Base-by-base conservation (phyloP, 92 coral and sea anemone species). In the Zoanthus sociatus region DNA sequence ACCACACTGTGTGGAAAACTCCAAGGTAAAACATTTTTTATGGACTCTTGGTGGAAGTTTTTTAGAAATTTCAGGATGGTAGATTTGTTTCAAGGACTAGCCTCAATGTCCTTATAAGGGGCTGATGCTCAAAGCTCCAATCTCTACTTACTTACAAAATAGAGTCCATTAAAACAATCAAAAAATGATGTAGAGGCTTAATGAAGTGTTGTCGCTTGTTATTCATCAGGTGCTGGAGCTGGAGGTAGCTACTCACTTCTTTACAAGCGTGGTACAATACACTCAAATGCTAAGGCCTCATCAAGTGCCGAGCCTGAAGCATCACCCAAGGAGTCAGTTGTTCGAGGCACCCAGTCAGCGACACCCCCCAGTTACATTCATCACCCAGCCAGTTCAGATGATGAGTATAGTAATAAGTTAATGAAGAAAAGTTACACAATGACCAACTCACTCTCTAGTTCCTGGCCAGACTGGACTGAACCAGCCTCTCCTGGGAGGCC, bases 391-490 rank as follows among this genome's bases (percentile, higher is more conserved):
- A 82, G 90, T 7, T 90, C 92, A 71, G 98, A 94, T 30, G 98
- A 94, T 7, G 98, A 94, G 21, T 54, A 63, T n/a, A 63, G 21
- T 63, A 7, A 63, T 68, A 79, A 87, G 67, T 31, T 82, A 68
- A 45, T 77, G 37, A 89, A 91, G 20, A 89, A 89, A 71, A 91
- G 93, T 50, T 93, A 93, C 73, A 86, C 88, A 73, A 84, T 90
- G 78, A 71, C 94, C 11, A 90, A 90, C 76, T 75, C 93, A 1
- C 77, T 95, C 82, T 95, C 98, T 47, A 93, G 92, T 61, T 95
- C 98, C 0, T 93, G 98, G 98, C 98, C 98, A 64, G 94, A 95
- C 30, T 95, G 98, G 98, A 91, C 98, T 11, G 98, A 95, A 18
- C 84, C 90, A 1, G 64, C 84, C 8, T 88, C 92, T 12, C 66